A percentile compares a stretch with the other conserved stretches of the same genome.
Evolutionary conservation across 2,797 vertebrate genomes (phyloP).

Genomic region (Halcyon leucocephala): DNA sequence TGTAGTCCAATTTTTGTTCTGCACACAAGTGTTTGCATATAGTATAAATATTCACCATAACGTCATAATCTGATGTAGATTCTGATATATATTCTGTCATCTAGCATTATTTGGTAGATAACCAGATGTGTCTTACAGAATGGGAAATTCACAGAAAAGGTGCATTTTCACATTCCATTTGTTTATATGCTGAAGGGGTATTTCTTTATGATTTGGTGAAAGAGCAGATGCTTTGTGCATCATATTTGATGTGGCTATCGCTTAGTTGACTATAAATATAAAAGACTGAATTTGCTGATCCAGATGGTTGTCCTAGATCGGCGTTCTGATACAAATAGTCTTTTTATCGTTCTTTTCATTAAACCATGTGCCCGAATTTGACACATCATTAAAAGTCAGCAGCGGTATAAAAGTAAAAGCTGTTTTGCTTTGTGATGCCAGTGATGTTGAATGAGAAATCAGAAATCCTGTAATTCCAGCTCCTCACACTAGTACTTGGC

Average conservation of each 20-base stretch:
- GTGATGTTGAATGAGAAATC: neutral
- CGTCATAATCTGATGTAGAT: neutral
- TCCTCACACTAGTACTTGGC: neutral
- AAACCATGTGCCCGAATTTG: neutral
- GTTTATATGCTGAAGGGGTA: neutral
- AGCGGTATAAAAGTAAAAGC: neutral
- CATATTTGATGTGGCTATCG: neutral
- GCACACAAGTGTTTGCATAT: neutral
- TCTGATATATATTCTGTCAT: neutral
- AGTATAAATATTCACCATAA: neutral
- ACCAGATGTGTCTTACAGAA: neutral
- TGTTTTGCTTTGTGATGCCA: neutral
- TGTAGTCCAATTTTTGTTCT: neutral
- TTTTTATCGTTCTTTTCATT: constrained; percentile 5
- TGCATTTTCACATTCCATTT: neutral
- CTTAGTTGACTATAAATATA: constrained; percentile 8
- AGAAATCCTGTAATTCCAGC: neutral
- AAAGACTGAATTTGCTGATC: constrained; percentile 4
- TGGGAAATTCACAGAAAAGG: neutral
- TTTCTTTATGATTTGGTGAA: neutral
- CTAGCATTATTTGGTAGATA: neutral
- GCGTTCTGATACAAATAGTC: neutral
- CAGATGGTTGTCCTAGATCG: constrained; percentile 44
- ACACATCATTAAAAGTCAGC: neutral
- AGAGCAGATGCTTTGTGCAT: constrained; percentile 21